A percentile compares a stretch with the other conserved stretches of the same genome.
Evolutionary conservation across 92 coral and sea anemone species (phyloP).

Genomic region (Isaurus tuberculatus): DNA sequence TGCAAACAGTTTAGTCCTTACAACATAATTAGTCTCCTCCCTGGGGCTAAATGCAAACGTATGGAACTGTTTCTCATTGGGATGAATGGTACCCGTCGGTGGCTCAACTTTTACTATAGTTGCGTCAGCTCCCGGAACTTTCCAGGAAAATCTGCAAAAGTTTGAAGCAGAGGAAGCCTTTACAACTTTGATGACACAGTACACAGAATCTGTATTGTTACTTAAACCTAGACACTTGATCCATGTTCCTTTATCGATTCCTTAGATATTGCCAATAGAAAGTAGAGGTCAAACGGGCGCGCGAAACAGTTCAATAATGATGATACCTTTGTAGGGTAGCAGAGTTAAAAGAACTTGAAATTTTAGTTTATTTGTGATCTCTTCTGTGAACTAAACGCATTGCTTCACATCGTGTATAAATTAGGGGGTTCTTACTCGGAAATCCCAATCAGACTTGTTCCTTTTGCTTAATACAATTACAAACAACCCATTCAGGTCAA

Average conservation of each 20-base stretch:
- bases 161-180: not conserved
- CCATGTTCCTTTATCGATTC: not conserved
- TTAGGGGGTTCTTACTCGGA: too few species aligned
- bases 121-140: constrained; percentile 73
- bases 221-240: not conserved
- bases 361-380: too few species aligned
- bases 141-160: constrained; percentile 82
- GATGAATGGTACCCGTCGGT: constrained; percentile 66
- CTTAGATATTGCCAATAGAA: not conserved
- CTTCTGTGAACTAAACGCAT: too few species aligned
- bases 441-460: too few species aligned
- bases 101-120: constrained; percentile 75
- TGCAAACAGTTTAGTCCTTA: constrained; percentile 84
- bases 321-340: too few species aligned
- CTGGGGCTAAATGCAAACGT: constrained; percentile 73
- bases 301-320: too few species aligned
- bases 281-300: too few species aligned
- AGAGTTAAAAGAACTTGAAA: too few species aligned
- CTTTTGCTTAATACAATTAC: too few species aligned
- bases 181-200: not conserved
- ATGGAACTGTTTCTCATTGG: constrained; percentile 92
- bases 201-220: not conserved
- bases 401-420: too few species aligned
- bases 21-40: constrained; percentile 78
- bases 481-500: too few species aligned